Conservation (phyloP, 1,140 invertebrate species). For the Pygmarrhopalites habei region DNA sequence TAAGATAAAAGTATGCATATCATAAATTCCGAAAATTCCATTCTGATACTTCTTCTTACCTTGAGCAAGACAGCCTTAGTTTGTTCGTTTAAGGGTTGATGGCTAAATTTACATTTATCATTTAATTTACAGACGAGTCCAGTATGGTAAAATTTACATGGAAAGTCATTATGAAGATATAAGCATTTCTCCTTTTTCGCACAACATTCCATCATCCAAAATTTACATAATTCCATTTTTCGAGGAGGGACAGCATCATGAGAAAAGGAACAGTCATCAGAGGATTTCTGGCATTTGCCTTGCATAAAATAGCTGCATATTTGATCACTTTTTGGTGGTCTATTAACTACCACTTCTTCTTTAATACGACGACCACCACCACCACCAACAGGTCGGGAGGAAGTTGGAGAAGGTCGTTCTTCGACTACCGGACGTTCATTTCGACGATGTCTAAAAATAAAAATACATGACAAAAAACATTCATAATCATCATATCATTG, state of each 20-base stretch:
- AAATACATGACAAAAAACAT: neutral
- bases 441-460: neutral
- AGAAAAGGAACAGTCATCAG: conserved; percentile 74
- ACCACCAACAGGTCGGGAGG: conserved; percentile 40
- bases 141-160: conserved; percentile 94
- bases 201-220: conserved; percentile 91
- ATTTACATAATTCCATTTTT: conserved; percentile 93
- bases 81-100: conserved; percentile 70
- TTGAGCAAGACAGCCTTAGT: conserved; percentile 60
- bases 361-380: conserved; percentile 45
- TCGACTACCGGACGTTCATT: neutral
- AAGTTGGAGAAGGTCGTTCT: neutral
- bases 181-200: conserved; percentile 90
- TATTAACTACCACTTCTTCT: conserved; percentile 36
- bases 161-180: conserved; percentile 95
- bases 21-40: too few species aligned
- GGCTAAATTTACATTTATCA: conserved; percentile 88
- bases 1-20: too few species aligned
- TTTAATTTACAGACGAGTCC: conserved; percentile 72
- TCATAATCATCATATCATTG: too few species aligned
- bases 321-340: conserved; percentile 52
- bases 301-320: conserved; percentile 78
- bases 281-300: conserved; percentile 75
- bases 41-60: too few species aligned
- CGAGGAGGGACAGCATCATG: conserved; percentile 72